Evolutionary conservation across 2,797 vertebrate species (phyloP), one percentile per base, ranked within the genome.

Genomic region (Lutjanus argentimaculatus): DNA sequence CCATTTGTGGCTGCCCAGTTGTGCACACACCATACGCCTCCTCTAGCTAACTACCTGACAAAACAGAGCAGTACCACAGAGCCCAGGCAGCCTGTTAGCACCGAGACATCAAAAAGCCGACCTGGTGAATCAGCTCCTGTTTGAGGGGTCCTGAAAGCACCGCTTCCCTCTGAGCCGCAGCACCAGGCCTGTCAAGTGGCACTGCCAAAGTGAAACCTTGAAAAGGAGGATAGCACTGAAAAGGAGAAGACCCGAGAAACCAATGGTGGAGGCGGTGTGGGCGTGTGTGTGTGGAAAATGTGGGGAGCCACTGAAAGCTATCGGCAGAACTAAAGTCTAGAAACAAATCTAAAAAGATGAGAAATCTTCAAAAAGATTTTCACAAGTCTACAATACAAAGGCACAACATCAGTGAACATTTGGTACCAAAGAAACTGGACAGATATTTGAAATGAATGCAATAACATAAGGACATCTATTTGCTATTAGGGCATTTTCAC

Each of bases 31-130:
- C 65, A 8, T 2, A 62, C 17, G 51, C 58, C 56, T 74, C 67
- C 55, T 65, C 70, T 36, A 17, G 68, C 69, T 85, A 91, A 91
- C 88, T 80, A 92, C 73, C 90, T 90, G 88, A 87, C 90, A 88
- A 77, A 77, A 85, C 77, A 79, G 52, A 89, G 73, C 17, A 48
- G 62, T 52, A 63, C 40, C 67, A 42, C 64, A 45, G 62, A 68
- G 69, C 67, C 75, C 57, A 72, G 64, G 59, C 49, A 40, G 62
- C 73, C 80, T 73, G 86, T 80, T 79, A 71, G 75, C 58, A 17
- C 61, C 0, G 2, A 79, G 62, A 77, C 80, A 85, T 89, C 85
- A 88, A 67, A 84, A 70, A 75, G 55, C 45, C 70, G 46, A 42
- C 56, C 64, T 40, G 53, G 77, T 72, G 59, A 88, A 76, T 76